These are phyloP conservation scores for Psophia crepitans DNA, from an alignment of 2,113 vertebrate genomes.

Conservation along the genomic window DNA sequence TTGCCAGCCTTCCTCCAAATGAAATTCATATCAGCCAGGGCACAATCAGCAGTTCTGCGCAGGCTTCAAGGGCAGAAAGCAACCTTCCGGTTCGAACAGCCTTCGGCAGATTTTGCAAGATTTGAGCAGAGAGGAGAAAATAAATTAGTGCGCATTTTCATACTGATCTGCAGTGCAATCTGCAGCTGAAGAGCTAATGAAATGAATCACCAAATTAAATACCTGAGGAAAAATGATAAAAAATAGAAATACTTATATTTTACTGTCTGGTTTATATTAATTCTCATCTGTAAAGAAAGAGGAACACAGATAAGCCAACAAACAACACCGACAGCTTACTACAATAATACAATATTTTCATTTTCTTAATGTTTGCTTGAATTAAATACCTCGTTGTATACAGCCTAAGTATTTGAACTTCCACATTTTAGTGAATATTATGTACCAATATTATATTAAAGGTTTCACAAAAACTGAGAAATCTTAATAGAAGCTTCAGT, in stretches of 20 bases:
- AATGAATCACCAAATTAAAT: background rate
- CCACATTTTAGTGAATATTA: background rate
- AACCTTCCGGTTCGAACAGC: background rate
- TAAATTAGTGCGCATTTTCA: background rate
- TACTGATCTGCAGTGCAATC: background rate
- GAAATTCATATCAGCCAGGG: background rate
- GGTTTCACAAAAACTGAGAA: background rate
- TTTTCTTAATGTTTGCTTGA: background rate
- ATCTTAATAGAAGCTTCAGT: background rate
- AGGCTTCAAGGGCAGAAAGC: background rate
- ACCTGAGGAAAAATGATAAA: background rate
- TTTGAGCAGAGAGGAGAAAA: background rate
- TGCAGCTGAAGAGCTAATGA: background rate
- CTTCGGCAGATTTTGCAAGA: background rate
- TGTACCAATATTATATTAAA: accelerated
- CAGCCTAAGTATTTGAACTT: background rate
- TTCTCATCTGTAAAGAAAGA: background rate
- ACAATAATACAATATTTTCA: background rate
- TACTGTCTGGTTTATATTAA: background rate
- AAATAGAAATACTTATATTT: background rate
- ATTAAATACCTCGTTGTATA: background rate
- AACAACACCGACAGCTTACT: background rate
- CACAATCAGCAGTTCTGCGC: background rate
- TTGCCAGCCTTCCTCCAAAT: background rate
- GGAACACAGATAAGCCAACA: background rate